Evolutionary conservation across 1,140 invertebrate genomes (phyloP), one percentile per base, ranked within the genome.

Genomic region (Saccostrea glomerata): DNA sequence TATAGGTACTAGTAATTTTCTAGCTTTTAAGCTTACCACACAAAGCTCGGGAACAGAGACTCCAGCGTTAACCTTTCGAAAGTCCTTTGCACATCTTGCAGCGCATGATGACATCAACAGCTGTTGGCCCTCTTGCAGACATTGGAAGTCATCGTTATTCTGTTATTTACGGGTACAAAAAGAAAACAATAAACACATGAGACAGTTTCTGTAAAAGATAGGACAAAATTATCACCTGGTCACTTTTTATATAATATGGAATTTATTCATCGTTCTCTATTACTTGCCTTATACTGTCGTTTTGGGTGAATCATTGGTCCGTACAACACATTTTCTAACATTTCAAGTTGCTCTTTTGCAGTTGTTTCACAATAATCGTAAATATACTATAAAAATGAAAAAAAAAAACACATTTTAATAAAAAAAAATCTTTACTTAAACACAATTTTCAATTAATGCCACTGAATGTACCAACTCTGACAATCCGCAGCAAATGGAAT

Each of bases 341-440:
- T 56, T 25, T 60, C 25, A n/a, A 85, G 84, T 85, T 85, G 84
- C 20, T 85, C 84, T 40, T 63, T 58, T 13, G 84, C 84, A 40
- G 84, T 36, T 85, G 84, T 85, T 63, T 85, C 84, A 66, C 84
- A 85, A 15, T 85, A 85, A 30, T 85, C 84, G 56, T 85, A 85
- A 36, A 58, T 56, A 60, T 85, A 85, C 84, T 85, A 20, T 17
- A 85, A 85, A 17, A n/a, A 82, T 0, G 2, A 36, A 13, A 0
- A 30, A 23, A 23, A 23, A 47, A 82, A 82, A 7, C 9, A 30
- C 15, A 47, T 36, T 36, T 36, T 36, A 36, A 36, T 36, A 36
- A 36, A 36, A 36, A 6, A 13, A 30, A 30, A 36, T 30, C 11
- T 7, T 82, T 30, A 5, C 6, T 9, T 13, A 9, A 11, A 25